A percentile compares a stretch with the other conserved stretches of the same genome.
phyloP scores from a whole-genome alignment of 2,113 vertebrate species.

The Grantiella picta region DNA sequence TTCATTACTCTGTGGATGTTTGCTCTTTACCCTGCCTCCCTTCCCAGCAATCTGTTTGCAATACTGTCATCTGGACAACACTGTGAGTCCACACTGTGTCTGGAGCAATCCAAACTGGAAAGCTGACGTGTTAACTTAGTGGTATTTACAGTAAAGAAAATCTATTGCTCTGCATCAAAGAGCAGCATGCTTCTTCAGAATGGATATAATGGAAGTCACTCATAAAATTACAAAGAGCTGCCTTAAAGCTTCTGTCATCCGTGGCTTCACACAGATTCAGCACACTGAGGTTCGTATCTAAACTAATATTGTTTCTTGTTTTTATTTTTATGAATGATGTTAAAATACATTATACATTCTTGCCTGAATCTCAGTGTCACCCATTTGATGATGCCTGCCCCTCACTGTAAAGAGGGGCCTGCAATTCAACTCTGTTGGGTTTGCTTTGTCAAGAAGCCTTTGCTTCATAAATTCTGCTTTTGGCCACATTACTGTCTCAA shows the following conservation, averaged over 20 bases:
- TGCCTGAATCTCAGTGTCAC: not conserved
- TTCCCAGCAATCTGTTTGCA: not conserved
- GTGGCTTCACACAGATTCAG: not conserved
- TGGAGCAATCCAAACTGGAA: not conserved
- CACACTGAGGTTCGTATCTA: not conserved
- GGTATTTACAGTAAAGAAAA: not conserved
- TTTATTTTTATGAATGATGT: not conserved
- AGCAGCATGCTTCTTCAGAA: not conserved
- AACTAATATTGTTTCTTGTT: not conserved
- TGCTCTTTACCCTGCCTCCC: not conserved
- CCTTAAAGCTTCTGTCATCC: not conserved
- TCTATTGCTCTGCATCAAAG: not conserved
- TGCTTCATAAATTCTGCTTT: not conserved
- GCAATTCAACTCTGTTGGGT: not conserved
- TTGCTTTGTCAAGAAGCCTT: not conserved
- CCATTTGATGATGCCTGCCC: not conserved
- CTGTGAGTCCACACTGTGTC: not conserved
- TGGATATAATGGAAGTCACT: not conserved
- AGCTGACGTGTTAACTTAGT: not conserved
- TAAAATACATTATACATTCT: not conserved
- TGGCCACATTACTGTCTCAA: fast-evolving
- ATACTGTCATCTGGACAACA: not conserved
- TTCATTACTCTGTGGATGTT: not conserved
- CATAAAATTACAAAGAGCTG: not conserved
- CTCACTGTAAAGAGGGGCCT: not conserved